Percentiles rank a stretch among this genome's conserved stretches.
Evolutionary conservation across 2,113 vertebrate species (phyloP).

Genomic region (Perca schrenkii): DNA sequence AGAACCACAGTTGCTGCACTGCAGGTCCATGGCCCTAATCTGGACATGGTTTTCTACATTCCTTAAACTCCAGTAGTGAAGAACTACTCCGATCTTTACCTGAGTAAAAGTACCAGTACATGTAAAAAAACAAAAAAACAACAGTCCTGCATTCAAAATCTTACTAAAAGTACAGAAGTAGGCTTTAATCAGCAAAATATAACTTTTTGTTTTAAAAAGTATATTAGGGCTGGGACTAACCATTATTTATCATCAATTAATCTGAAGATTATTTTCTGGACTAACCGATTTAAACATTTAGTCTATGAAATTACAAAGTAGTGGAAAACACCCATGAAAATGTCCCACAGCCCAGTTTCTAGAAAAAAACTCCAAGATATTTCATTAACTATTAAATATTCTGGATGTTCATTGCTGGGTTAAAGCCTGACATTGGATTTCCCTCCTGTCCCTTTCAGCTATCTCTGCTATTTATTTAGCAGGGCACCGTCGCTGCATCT

Average conservation of each 20-base stretch:
- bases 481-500: too few species aligned
- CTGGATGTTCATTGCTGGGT: too few species aligned
- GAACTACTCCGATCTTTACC: background rate
- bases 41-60: background rate
- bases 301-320: background rate
- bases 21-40: background rate
- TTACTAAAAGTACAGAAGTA: background rate
- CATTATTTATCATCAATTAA: background rate
- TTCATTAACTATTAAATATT: background rate
- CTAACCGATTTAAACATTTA: background rate
- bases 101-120: background rate
- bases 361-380: background rate
- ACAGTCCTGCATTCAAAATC: background rate
- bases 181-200: background rate
- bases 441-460: too few species aligned
- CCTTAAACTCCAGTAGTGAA: background rate
- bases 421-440: too few species aligned
- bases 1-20: background rate
- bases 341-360: background rate
- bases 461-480: too few species aligned
- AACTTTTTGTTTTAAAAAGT: background rate
- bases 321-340: background rate
- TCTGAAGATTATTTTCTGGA: background rate
- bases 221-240: background rate
- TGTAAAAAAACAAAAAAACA: background rate